These are phyloP conservation scores for Echiichthys vipera DNA, from an alignment of 2,797 vertebrate genomes.

Conservation along the genomic window DNA sequence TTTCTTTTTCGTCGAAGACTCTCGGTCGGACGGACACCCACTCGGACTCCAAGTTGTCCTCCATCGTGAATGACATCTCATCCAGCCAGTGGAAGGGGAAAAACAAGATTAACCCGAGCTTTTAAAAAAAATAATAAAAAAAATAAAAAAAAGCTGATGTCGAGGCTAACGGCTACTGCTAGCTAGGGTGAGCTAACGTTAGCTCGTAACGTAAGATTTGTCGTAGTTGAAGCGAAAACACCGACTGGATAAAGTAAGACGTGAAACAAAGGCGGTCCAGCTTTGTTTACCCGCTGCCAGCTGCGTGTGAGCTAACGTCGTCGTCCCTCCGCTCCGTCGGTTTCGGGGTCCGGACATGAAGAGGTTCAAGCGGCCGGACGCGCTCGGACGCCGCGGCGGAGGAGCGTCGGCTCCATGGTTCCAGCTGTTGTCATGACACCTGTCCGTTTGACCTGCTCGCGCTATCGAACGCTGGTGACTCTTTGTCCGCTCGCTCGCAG, in stretches of 20 bases:
- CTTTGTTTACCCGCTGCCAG: slow-evolving; percentile 56
- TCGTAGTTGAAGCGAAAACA: slow-evolving; percentile 3
- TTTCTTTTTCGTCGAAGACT: slow-evolving; percentile 93
- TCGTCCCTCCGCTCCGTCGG: slow-evolving; percentile 12
- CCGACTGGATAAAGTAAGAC: not conserved
- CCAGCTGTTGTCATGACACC: slow-evolving; percentile 59
- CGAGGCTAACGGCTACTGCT: slow-evolving; percentile 49
- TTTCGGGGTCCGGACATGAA: slow-evolving; percentile 25
- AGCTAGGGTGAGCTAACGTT: slow-evolving; percentile 23
- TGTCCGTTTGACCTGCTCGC: slow-evolving; percentile 56
- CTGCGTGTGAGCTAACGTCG: slow-evolving; percentile 37
- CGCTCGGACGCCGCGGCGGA: slow-evolving; percentile 9
- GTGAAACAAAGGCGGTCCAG: slow-evolving; percentile 59
- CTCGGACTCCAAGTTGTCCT: slow-evolving; percentile 93
- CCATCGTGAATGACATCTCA: slow-evolving; percentile 92
- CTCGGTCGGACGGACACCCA: slow-evolving; percentile 97
- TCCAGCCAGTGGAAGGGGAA: slow-evolving; percentile 46
- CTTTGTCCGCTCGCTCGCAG: slow-evolving; percentile 63
- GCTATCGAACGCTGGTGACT: slow-evolving; percentile 20
- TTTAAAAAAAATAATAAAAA: not conserved
- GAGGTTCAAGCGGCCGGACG: slow-evolving; percentile 31
- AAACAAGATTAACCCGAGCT: slow-evolving; percentile 25
- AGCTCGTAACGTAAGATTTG: slow-evolving; percentile 19
- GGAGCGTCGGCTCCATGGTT: slow-evolving; percentile 10
- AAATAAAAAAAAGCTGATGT: not conserved